Evolutionary conservation across 2,888 invertebrate species (phyloP).

Genomic region (Miltochrista miniata): DNA sequence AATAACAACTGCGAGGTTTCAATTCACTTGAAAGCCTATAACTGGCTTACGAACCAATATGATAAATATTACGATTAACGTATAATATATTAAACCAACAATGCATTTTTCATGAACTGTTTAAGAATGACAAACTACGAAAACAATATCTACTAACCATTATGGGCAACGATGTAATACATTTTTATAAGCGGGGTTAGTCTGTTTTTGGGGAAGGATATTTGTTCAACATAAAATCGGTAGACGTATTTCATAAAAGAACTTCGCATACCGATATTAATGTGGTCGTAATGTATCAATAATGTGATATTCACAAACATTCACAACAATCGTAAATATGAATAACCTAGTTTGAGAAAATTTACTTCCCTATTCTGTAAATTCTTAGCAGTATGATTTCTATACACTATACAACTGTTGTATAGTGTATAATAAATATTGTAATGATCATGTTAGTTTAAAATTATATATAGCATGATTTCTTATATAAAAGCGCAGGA

Average conservation of each 20-base stretch:
- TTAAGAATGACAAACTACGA: slow-evolving; percentile 43
- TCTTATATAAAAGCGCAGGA: no score
- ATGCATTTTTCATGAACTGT: slow-evolving; percentile 67
- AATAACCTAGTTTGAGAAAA: not conserved
- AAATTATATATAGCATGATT: no score
- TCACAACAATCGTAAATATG: not conserved
- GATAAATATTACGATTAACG: slow-evolving; percentile 41
- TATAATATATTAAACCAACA: slow-evolving; percentile 49
- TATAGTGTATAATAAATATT: no score
- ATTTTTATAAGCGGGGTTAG: slow-evolving; percentile 42
- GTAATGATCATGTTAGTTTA: no score
- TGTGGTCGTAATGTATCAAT: not conserved
- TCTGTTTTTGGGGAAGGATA: slow-evolving; percentile 37
- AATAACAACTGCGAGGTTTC: slow-evolving; percentile 57
- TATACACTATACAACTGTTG: no score
- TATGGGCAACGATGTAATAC: slow-evolving; percentile 33
- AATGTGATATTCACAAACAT: not conserved
- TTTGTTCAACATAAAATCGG: slow-evolving; percentile 27
- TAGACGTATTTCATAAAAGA: slow-evolving; percentile 11
- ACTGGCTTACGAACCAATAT: slow-evolving; percentile 30
- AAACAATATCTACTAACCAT: slow-evolving; percentile 41
- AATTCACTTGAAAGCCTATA: slow-evolving; percentile 68
- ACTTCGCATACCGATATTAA: slow-evolving; percentile 5
- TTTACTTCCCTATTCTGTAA: not conserved
- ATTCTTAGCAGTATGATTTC: no score